Evolutionary conservation across 2,797 vertebrate species (phyloP).

Genomic region (Ctenopoma kingsleyae): DNA sequence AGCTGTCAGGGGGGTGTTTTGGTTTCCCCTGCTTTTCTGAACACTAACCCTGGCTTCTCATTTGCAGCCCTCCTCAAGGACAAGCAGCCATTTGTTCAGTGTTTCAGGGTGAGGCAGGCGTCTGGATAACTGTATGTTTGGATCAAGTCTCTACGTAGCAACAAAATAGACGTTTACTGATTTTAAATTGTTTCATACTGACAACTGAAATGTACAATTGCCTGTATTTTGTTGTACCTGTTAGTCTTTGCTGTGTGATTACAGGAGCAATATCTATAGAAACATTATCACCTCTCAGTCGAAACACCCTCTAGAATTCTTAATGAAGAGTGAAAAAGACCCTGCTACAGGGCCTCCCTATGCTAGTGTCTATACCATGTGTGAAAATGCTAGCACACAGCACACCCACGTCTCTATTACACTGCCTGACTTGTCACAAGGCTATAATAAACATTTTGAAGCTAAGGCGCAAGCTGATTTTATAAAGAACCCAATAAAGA

Average conservation of each 20-base stretch:
- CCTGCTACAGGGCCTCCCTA: conserved; percentile 35
- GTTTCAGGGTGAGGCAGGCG: conserved; percentile 39
- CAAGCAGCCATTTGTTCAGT: conserved; percentile 72
- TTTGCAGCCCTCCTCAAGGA: conserved; percentile 65
- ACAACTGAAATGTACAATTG: conserved; percentile 20
- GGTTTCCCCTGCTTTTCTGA: conserved; percentile 39
- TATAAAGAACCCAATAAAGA: conserved; percentile 54
- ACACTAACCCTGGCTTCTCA: conserved; percentile 49
- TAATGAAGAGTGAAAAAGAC: conserved; percentile 66
- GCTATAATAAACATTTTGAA: conserved; percentile 57
- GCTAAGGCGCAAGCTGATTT: conserved; percentile 20
- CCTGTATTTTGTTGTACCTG: conserved; percentile 27
- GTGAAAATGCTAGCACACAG: conserved; percentile 55
- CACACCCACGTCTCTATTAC: conserved; percentile 44
- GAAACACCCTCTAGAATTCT: conserved; percentile 63
- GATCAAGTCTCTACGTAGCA: conserved; percentile 26
- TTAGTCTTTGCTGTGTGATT: conserved; percentile 31
- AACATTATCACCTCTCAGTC: conserved; percentile 61
- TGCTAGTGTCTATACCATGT: conserved; percentile 38
- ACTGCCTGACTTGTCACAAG: conserved; percentile 52
- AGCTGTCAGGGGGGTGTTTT: conserved; percentile 39
- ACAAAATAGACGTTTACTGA: conserved; percentile 27
- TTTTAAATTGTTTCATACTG: not conserved
- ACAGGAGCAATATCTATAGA: conserved; percentile 32
- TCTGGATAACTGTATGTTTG: conserved; percentile 38